Percentiles rank a stretch among this genome's conserved stretches.
Conservation (phyloP, 35 echinoderm and acorn worm genomes). For the Heliocidaris erythrogramma region DNA sequence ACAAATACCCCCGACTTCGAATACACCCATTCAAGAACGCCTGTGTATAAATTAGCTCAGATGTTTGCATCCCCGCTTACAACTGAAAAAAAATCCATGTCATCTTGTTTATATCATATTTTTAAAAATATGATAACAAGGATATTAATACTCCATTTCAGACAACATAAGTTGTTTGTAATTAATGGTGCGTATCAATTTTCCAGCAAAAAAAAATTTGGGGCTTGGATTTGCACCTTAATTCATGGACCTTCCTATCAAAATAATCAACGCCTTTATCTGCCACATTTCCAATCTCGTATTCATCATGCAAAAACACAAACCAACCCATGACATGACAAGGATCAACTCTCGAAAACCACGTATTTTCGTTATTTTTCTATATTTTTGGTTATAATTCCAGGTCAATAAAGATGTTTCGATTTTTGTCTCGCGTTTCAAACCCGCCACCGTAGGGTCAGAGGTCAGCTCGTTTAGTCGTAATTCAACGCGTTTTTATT, state of each 20-base stretch:
- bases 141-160: neutral
- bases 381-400: constrained; percentile 13
- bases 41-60: too few species aligned
- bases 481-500: constrained; percentile 13
- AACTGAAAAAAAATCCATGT: too few species aligned
- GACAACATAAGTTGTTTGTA: neutral
- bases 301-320: too few species aligned
- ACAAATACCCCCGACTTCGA: too few species aligned
- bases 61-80: too few species aligned
- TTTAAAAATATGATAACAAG: too few species aligned
- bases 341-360: neutral
- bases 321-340: neutral
- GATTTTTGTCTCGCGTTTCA: neutral
- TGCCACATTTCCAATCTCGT: neutral
- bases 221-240: neutral
- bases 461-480: neutral
- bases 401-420: constrained; percentile 11
- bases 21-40: too few species aligned
- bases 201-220: neutral
- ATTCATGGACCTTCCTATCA: neutral
- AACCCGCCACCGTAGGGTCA: neutral
- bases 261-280: neutral
- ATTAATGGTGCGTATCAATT: neutral
- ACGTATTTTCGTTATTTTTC: neutral
- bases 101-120: too few species aligned